Conservation (phyloP, 2,888 invertebrate species). For the Sicus ferrugineus region DNA sequence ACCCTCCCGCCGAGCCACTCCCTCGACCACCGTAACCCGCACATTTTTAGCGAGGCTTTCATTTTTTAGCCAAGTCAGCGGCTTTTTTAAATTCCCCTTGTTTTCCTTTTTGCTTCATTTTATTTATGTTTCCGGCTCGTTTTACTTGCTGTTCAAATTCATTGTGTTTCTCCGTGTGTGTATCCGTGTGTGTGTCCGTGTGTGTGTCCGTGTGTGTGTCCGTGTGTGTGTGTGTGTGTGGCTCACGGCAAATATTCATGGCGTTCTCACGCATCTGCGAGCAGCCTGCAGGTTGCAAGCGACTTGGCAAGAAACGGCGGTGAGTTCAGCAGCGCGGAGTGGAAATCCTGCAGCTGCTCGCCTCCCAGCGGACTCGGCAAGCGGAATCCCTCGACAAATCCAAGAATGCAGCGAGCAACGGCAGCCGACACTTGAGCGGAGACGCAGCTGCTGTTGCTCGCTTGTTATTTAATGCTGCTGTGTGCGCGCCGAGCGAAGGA, state of each 20-base stretch:
- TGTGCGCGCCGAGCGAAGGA: too few relatives aligned
- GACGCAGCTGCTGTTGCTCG: too few relatives aligned
- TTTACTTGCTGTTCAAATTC: slow-evolving; percentile 29
- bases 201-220: neutral
- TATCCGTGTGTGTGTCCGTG: neutral
- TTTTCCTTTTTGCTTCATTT: neutral
- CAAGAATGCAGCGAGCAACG: too few relatives aligned
- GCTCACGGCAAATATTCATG: neutral
- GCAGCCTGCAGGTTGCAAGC: slow-evolving; percentile 34
- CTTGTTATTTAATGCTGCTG: too few relatives aligned
- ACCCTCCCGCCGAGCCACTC: neutral
- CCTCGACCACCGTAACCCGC: too few relatives aligned
- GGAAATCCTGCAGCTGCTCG: too few relatives aligned
- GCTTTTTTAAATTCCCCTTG: neutral
- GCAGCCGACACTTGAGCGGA: too few relatives aligned
- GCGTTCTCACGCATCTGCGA: slow-evolving; percentile 8
- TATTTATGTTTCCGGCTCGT: slow-evolving; percentile 18
- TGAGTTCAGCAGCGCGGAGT: too few relatives aligned
- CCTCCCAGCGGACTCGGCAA: too few relatives aligned
- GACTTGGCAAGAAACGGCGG: neutral
- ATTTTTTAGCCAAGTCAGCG: neutral
- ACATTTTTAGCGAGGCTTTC: neutral
- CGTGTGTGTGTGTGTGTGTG: neutral
- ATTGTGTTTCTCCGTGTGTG: slow-evolving; percentile 10
- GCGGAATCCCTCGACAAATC: too few relatives aligned